Conservation (phyloP, 2,888 invertebrate species). For the Eupithecia inturbata region DNA sequence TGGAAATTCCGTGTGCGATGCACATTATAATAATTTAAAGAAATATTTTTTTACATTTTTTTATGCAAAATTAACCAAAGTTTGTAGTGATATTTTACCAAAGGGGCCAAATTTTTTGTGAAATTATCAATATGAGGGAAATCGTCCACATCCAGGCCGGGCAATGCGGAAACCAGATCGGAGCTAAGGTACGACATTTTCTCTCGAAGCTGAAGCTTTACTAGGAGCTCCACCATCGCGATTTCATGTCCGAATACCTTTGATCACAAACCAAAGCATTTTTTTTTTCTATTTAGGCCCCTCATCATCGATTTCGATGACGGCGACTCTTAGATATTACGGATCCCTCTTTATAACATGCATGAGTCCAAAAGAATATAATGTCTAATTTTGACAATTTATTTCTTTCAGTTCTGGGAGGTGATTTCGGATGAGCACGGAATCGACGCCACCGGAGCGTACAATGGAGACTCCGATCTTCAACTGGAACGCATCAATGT, state of each 20-base stretch:
- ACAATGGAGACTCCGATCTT: conserved; percentile 87
- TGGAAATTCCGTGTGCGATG: conserved; percentile 65
- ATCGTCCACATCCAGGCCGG: conserved; percentile 90
- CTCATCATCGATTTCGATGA: too few species aligned
- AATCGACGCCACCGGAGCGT: conserved; percentile 73
- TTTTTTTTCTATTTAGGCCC: too few species aligned
- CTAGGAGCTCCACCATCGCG: conserved; percentile 46
- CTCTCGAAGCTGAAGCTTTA: background rate
- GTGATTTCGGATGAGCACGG: conserved; percentile 75
- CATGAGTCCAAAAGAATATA: too few species aligned
- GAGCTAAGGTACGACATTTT: conserved; percentile 86
- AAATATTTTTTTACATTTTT: conserved; percentile 51
- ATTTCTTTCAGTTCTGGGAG: conserved; percentile 73
- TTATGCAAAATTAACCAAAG: conserved; percentile 57
- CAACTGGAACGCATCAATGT: conserved; percentile 90
- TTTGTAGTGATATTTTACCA: conserved; percentile 54
- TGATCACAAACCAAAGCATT: too few species aligned
- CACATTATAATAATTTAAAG: conserved; percentile 53
- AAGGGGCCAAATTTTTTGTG: conserved; percentile 63
- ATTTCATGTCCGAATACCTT: background rate
- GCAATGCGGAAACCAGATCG: conserved; percentile 87
- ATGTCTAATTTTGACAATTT: background rate
- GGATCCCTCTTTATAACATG: too few species aligned
- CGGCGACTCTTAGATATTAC: too few species aligned
- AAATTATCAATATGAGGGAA: conserved; percentile 87